Conservation (phyloP, 2,888 invertebrate species). For the Meliscaeva auricollis region DNA sequence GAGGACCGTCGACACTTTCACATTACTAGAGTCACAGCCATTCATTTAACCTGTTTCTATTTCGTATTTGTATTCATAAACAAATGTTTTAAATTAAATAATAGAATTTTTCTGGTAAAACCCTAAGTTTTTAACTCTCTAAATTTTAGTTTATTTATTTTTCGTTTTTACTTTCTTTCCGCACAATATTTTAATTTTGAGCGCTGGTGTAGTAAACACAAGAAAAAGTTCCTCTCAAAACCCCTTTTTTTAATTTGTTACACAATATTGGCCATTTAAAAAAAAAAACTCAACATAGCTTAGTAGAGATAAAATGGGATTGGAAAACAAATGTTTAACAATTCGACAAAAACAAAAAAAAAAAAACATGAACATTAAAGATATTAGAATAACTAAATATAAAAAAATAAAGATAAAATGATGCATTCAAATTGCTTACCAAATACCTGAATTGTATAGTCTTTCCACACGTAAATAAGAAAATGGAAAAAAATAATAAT, state of each 20-base stretch:
- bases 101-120: too few species aligned
- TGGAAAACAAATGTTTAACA: slow-evolving; percentile 53
- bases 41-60: too few species aligned
- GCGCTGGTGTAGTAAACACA: slow-evolving; percentile 45
- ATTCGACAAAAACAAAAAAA: slow-evolving; percentile 51
- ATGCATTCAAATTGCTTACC: slow-evolving; percentile 81
- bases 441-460: slow-evolving; percentile 82
- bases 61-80: too few species aligned
- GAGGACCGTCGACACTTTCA: too few species aligned
- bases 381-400: slow-evolving; percentile 57
- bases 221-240: slow-evolving; percentile 9
- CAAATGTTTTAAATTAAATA: too few species aligned
- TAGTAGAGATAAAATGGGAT: slow-evolving; percentile 58
- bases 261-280: slow-evolving; percentile 11
- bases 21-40: too few species aligned
- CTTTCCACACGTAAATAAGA: slow-evolving; percentile 79
- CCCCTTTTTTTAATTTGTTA: slow-evolving; percentile 8
- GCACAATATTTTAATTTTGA: background rate
- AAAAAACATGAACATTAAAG: slow-evolving; percentile 46
- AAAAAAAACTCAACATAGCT: slow-evolving; percentile 28
- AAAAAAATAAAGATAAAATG: slow-evolving; percentile 63
- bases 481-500: slow-evolving; percentile 74
- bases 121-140: background rate
- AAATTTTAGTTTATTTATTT: background rate
- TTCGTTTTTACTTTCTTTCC: background rate